Percentiles rank a stretch among this genome's conserved stretches.
phyloP scores from a whole-genome alignment of 2,113 vertebrate genomes.

The Oncorhynchus masou region DNA sequence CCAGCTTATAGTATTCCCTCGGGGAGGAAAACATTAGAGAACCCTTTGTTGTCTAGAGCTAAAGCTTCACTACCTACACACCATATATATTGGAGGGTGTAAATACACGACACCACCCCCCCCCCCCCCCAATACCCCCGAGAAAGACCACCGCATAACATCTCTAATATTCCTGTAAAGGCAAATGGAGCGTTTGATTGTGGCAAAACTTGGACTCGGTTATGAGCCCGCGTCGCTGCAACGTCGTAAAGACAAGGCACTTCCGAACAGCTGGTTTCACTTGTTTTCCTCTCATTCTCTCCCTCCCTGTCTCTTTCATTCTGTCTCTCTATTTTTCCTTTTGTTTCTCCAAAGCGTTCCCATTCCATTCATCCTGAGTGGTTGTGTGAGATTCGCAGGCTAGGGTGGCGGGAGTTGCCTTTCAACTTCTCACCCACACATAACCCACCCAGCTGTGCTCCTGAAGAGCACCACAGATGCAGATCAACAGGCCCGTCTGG shows the following conservation, averaged over 20 bases:
- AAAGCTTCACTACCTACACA: conserved; percentile 42
- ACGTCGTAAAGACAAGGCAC: conserved; percentile 32
- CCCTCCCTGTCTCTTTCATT: conserved; percentile 28
- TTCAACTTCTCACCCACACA: conserved; percentile 49
- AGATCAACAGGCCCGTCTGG: conserved; percentile 24
- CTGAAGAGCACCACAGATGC: conserved; percentile 42
- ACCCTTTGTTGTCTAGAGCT: conserved; percentile 64
- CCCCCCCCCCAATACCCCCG: neutral
- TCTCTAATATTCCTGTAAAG: conserved; percentile 71
- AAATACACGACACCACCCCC: conserved; percentile 28
- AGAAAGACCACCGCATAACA: conserved; percentile 48
- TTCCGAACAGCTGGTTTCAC: conserved; percentile 81
- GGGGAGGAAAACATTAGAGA: conserved; percentile 56
- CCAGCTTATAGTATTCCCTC: conserved; percentile 37
- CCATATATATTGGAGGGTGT: conserved; percentile 58
- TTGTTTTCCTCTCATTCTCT: conserved; percentile 64
- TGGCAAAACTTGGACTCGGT: conserved; percentile 54
- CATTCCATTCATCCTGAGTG: conserved; percentile 86
- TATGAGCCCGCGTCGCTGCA: conserved; percentile 44
- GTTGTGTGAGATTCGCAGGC: conserved; percentile 79
- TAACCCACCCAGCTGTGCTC: conserved; percentile 48
- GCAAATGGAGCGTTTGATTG: conserved; percentile 66
- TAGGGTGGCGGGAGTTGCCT: conserved; percentile 66
- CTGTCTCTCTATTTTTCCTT: conserved; percentile 34
- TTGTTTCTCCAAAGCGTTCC: conserved; percentile 74